Evolutionary conservation across 2,113 vertebrate genomes (phyloP).

Genomic region (Danionella cerebrum): DNA sequence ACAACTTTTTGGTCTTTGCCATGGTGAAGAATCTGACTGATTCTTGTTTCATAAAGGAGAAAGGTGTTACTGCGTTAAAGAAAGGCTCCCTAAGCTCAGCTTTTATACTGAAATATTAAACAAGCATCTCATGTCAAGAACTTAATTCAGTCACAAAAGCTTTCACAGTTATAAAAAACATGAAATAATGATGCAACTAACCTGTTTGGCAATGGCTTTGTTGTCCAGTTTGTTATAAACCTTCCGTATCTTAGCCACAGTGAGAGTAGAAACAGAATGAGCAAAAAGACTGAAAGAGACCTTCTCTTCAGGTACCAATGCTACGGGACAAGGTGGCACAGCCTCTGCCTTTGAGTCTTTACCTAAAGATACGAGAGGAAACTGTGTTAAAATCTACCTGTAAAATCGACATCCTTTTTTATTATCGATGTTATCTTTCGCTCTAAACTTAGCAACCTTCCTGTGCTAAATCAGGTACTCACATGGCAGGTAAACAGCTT

Average conservation of each 20-base stretch:
- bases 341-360: conserved; percentile 89
- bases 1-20: no score
- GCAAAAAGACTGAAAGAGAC: conserved; percentile 93
- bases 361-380: conserved; percentile 58
- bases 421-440: no score
- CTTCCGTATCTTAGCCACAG: conserved; percentile 92
- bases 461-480: conserved; percentile 53
- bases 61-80: no score
- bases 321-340: conserved; percentile 67
- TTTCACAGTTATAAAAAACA: no score
- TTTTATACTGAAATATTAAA: no score
- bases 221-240: conserved; percentile 96
- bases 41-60: no score
- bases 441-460: no score
- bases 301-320: conserved; percentile 89
- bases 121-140: no score
- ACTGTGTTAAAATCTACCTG: background rate
- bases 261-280: conserved; percentile 84
- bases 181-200: conserved; percentile 53
- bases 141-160: no score
- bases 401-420: no score
- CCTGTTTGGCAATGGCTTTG: conserved; percentile 98
- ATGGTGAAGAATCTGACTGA: no score
- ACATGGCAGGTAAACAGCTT: conserved; percentile 89
- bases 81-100: no score